These are phyloP conservation scores for Grammomys dolichurus DNA, from an alignment of 2,113 vertebrate genomes.

Conservation along the genomic window DNA sequence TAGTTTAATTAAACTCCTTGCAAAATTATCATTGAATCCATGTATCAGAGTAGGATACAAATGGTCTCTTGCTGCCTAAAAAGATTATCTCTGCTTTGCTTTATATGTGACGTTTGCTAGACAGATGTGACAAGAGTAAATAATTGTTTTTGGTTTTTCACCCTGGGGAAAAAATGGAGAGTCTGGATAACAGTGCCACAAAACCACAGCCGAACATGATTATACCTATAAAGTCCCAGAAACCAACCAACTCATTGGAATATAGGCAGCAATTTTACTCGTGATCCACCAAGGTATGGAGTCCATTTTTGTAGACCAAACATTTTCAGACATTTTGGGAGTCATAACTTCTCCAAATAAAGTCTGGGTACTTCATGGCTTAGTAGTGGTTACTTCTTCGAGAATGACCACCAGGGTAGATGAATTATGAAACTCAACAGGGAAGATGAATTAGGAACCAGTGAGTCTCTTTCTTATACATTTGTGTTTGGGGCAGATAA, in stretches of 20 bases:
- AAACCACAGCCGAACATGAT: background rate
- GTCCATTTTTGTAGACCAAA: background rate
- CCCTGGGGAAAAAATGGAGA: background rate
- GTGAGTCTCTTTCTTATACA: background rate
- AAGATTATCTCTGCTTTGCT: background rate
- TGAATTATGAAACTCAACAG: background rate
- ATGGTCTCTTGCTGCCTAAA: background rate
- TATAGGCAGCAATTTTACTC: background rate
- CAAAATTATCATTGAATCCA: background rate
- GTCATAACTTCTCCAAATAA: constrained; percentile 27
- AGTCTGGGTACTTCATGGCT: background rate
- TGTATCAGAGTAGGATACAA: too few relatives aligned
- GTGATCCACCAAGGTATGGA: background rate
- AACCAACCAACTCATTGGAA: background rate
- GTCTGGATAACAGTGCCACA: background rate
- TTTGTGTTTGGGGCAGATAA: constrained; percentile 25
- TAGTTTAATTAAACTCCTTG: constrained; percentile 26
- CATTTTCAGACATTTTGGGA: background rate
- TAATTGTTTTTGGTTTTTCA: background rate
- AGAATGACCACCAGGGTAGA: background rate
- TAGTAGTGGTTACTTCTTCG: background rate
- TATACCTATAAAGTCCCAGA: background rate
- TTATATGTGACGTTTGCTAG: background rate
- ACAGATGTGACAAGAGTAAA: background rate
- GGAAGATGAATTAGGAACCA: background rate